Evolutionary conservation across 2,888 invertebrate genomes (phyloP).

Genomic region (Keiferia lycopersicella): DNA sequence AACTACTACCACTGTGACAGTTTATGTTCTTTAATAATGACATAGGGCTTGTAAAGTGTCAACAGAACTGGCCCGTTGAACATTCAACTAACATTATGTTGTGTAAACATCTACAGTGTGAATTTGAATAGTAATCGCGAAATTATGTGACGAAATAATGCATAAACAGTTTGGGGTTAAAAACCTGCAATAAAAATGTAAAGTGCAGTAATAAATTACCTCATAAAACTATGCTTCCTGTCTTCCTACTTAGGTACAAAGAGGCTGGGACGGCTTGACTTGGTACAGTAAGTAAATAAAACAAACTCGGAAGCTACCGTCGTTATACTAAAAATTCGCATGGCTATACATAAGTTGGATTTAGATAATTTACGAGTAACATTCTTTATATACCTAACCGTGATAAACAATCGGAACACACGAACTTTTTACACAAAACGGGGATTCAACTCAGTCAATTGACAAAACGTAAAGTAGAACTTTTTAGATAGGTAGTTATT

Average conservation of each 20-base stretch:
- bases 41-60: constrained; percentile 3
- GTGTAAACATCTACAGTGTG: neutral
- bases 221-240: neutral
- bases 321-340: no score
- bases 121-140: constrained; percentile 7
- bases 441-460: neutral
- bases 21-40: constrained; percentile 16
- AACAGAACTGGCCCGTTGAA: neutral
- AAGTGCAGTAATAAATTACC: neutral
- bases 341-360: no score
- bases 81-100: neutral
- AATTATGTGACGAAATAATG: constrained; percentile 10
- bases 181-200: neutral
- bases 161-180: neutral
- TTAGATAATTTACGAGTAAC: neutral
- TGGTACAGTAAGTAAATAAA: no score
- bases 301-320: no score
- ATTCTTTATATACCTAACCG: neutral
- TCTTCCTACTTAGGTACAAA: neutral
- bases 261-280: no score
- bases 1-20: constrained; percentile 9
- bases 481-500: neutral
- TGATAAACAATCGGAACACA: neutral
- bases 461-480: neutral
- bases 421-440: constrained; percentile 8